Evolutionary conservation across 1,140 invertebrate species (phyloP), one percentile per base, ranked within the genome.

Genomic region (Bombus affinis): DNA sequence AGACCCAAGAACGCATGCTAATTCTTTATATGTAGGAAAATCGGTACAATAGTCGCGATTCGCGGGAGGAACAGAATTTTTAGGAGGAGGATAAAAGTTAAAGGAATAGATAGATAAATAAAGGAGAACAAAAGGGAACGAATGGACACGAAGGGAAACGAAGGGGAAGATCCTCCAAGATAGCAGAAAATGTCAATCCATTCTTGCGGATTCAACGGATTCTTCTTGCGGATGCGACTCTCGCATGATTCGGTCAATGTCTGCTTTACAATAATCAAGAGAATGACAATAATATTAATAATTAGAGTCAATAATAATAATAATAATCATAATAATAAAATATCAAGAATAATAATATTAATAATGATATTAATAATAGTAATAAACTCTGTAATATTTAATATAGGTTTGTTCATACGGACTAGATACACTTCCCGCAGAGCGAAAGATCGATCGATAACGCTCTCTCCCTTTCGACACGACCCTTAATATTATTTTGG

Each of bases 391-490:
- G 91, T 87, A 93, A 93, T 85, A 91, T 91, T 93, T 88, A 93
- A 93, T 93, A 94, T 91, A 94, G 89, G 91, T 92, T 94, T 93
- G 92, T 94, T 94, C 91, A 92, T 89, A 93, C 90, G 92, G 93
- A 94, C 94, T 94, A 94, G 93, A 94, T 93, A 91, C 92, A 93
- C 91, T 88, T 89, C 91, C 85, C 86, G 81, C 75, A 57, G 80
- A 90, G 83, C 81, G 83, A 86, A 77, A 72, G 87, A 88, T 71
- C 74, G 79, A 89, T 86, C 62, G 62, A 72, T 86, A 57, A 68
- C 88, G 81, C 81, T 72, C 81, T 71, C 72, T 84, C 79, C 62
- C 53, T 83, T 44, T 83, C 80, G 83, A 44, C 68, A 77, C 76
- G 83, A 83, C 77, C 87, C 74, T 77, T 86, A 62, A n/a, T 78